Evolutionary conservation across 2,113 vertebrate species (phyloP), one percentile per base, ranked within the genome.

Genomic region (Empidonax traillii): DNA sequence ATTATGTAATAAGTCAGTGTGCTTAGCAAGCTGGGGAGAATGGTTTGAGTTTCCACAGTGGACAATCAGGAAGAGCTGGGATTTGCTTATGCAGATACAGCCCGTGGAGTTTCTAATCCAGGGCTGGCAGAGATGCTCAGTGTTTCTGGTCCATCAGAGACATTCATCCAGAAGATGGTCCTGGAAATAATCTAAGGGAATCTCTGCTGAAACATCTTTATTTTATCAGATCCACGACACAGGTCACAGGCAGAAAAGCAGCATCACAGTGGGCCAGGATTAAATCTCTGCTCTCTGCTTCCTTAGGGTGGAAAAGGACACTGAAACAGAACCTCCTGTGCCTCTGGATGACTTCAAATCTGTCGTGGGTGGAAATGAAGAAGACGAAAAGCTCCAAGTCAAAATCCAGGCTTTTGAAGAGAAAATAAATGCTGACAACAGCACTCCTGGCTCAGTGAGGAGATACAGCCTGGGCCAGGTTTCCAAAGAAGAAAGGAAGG

Each of bases 381-480:
- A 98, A 5, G 97, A 98, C 30, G 98, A 98, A 96, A 98, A 96
- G 22, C 98, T 99, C 25, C 98, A 98, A 94, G 97, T 98, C 86
- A 98, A 99, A 97, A 98, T 98, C 95, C 98, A 98, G 94, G 98
- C 98, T 61, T 98, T 98, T 75, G 98, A 98, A 90, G 98, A 99
- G 93, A 98, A 98, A 97, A 96, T 98, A 85, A 98, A 87, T 9
- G 82, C 43, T 3, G 98, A 98, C 9, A 97, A 24, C 71, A 97
- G 86, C 22, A 98, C 97, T 17, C 97, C 98, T 3, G 91, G 95
- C 52, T 98, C 98, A 7, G 96, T 98, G 91, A 96, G 98, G 66
- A 98, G 98, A 88, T 98, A 98, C 79, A 99, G 98, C 91, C 97
- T 99, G 87, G 97, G 97, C 77, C 98, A 99, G 62, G 90, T 97